Base-by-base conservation (phyloP, 30 jellyfish, hydroid and myxozoan genomes). In the Rhopilema esculentum region DNA sequence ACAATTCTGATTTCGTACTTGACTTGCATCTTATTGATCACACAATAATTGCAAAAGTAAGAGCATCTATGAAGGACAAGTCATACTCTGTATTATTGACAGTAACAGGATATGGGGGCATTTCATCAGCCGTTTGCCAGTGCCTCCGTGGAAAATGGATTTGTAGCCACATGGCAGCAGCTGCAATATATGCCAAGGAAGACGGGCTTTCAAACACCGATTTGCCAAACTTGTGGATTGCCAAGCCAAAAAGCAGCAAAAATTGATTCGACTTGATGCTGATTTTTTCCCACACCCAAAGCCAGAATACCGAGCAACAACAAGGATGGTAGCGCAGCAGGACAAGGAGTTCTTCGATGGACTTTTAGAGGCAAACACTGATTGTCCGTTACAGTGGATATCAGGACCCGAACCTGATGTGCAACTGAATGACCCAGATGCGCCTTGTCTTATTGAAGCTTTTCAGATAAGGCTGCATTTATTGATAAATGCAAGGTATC, bases 81-180 rank as follows among this genome's bases (percentile, higher is more conserved):
- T 31, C 6, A 77, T 74, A 74, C 75, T 26, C 74, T 4, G 74
- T 74, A 15, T 4, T 24, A 6, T 4, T 74, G 4, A 74, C 68
- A 31, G 85, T 74, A 8, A 75, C 16, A 15, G 85, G 85, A 4
- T 8, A 74, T 4, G 77, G 85, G 9, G 75, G 85, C 30, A 27
- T 74, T 1, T 25, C 74, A 74, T 77, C 26, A 23, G 85, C 40
- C 33, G 1, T 6, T 15, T 31, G 75, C 31, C 30, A 74, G 23
- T 74, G 85, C 75, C 72, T 75, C 23, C 70, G 85, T 50, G 85
- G 85, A 1, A 1, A 4, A 4, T 77, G 88, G 88, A 30, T 49
- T 21, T 77, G 88, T 57, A 77, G 88, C 26, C 88, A 77, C 51
- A 77, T 77, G 88, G 77, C 80, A 77, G 88, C 88, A 49, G 8